These are phyloP conservation scores for Meloe dianella DNA, from an alignment of 2,888 invertebrate species.

Conservation along the genomic window DNA sequence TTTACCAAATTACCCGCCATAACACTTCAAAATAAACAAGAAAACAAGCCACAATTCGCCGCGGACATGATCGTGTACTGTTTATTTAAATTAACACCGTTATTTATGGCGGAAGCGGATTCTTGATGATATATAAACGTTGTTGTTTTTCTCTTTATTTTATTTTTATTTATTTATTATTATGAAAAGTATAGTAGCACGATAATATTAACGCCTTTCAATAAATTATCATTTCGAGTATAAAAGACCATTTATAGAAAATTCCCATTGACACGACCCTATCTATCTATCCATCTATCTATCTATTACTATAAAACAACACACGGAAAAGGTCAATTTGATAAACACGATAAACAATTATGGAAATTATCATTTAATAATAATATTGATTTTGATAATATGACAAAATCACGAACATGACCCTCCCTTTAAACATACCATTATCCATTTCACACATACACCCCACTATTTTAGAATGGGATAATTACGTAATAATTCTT, in stretches of 20 bases:
- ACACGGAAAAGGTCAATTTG: background rate
- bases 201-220: background rate
- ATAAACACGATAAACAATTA: constrained; percentile 4
- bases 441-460: background rate
- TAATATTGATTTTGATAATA: background rate
- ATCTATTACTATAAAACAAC: background rate
- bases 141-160: constrained; percentile 29
- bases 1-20: constrained; percentile 63
- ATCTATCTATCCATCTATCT: no score
- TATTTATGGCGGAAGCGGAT: constrained; percentile 34
- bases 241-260: background rate
- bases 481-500: background rate
- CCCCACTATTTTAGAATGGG: background rate
- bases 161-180: background rate
- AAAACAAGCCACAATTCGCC: constrained; percentile 57
- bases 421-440: no score
- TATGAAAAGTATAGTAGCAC: background rate
- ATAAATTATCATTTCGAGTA: background rate
- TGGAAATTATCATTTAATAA: constrained; percentile 2
- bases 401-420: background rate
- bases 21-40: constrained; percentile 62
- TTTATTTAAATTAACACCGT: constrained; percentile 58
- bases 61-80: constrained; percentile 57
- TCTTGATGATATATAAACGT: constrained; percentile 35
- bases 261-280: background rate